Evolutionary conservation across 2,888 invertebrate genomes (phyloP).

Genomic region (Eueremaeus valkanovi): DNA sequence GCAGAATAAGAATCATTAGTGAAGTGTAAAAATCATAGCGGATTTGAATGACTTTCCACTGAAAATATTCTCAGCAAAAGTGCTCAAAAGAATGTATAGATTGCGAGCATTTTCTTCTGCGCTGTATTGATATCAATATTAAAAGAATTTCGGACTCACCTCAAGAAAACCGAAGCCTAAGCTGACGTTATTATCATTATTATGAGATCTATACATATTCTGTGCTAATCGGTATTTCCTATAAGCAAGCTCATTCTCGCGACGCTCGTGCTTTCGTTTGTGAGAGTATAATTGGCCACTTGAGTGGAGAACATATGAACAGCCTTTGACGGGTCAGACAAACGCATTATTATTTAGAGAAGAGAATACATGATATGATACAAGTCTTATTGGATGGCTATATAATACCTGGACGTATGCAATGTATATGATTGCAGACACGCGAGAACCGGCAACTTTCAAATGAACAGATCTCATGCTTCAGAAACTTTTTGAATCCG

Average conservation of each 20-base stretch:
- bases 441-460: conserved; percentile 87
- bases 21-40: no score
- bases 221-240: conserved; percentile 66
- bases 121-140: no score
- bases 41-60: no score
- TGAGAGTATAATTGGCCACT: conserved; percentile 95
- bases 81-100: no score
- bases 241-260: conserved; percentile 83
- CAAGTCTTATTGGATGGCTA: background rate
- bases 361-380: no score
- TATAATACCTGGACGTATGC: conserved; percentile 65
- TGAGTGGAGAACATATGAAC: conserved; percentile 92
- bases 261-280: conserved; percentile 92
- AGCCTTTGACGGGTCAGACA: conserved; percentile 58
- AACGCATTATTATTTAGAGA: no score
- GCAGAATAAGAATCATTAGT: no score
- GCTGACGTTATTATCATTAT: conserved; percentile 49
- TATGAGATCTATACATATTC: conserved; percentile 55
- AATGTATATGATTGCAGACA: conserved; percentile 96
- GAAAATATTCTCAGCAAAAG: no score
- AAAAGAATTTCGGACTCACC: no score
- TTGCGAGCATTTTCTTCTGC: no score
- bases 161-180: background rate
- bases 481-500: conserved; percentile 98
- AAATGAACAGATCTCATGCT: conserved; percentile 88